phyloP scores from a whole-genome alignment of 2,113 vertebrate genomes.

The Sprattus sprattus region DNA sequence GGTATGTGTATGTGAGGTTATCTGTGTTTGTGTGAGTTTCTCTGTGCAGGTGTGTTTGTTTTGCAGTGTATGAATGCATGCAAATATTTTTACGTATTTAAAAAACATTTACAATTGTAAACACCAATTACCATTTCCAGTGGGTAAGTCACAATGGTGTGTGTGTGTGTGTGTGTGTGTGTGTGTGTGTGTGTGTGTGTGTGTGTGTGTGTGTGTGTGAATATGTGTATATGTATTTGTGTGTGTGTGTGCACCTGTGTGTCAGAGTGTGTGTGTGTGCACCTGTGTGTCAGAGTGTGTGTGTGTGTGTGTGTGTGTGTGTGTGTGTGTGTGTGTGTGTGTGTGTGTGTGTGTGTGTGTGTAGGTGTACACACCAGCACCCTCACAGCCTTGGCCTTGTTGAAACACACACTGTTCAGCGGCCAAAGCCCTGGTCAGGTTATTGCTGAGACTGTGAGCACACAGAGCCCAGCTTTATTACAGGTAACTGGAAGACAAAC shows the following conservation, averaged over 20 bases:
- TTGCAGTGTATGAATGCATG: not conserved
- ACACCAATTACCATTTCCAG: no score
- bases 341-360: not conserved
- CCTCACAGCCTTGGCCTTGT: not conserved
- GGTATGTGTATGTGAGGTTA: not conserved
- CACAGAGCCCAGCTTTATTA: slow-evolving; percentile 4
- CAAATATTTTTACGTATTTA: not conserved
- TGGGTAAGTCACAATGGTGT: not conserved
- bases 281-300: not conserved
- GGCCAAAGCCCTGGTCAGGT: not conserved
- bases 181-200: not conserved
- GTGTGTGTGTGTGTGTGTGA: not conserved
- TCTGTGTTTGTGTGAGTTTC: not conserved
- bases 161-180: not conserved
- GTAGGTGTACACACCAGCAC: not conserved
- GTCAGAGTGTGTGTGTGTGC: not conserved
- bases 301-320: slow-evolving; percentile 2
- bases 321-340: slow-evolving; percentile 7
- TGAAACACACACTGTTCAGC: not conserved
- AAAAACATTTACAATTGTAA: not conserved
- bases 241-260: not conserved
- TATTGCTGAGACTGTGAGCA: not conserved
- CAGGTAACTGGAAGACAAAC: slow-evolving; percentile 1
- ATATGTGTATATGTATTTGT: not conserved
- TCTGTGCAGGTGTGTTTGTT: not conserved